phyloP scores from a whole-genome alignment of 1,140 invertebrate species.

The Drosophila watanabei region DNA sequence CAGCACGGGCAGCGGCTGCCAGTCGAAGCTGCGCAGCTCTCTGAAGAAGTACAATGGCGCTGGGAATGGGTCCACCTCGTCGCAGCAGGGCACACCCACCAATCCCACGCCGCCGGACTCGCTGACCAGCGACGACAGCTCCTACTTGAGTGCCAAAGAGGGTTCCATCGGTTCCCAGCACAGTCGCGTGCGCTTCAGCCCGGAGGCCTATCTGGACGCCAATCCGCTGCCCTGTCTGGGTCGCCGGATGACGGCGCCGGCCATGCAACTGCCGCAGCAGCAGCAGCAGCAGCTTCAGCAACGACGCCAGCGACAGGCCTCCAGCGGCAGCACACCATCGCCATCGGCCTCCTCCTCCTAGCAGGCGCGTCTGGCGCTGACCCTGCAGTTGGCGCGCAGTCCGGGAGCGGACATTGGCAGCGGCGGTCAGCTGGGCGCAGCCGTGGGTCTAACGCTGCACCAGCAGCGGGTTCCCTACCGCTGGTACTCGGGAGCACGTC shows the following conservation, averaged over 20 bases:
- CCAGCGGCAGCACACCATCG: constrained; percentile 69
- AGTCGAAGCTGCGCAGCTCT: constrained; percentile 71
- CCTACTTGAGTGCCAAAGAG: constrained; percentile 93
- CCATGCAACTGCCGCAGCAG: constrained; percentile 20
- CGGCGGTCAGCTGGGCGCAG: constrained; percentile 19
- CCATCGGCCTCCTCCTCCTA: constrained; percentile 81
- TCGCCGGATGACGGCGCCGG: constrained; percentile 64
- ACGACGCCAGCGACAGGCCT: constrained; percentile 64
- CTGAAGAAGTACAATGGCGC: constrained; percentile 62
- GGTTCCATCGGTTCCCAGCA: constrained; percentile 88
- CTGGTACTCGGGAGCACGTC: constrained; percentile 82
- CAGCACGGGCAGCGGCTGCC: neutral
- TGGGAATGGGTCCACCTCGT: constrained; percentile 64
- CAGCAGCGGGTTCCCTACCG: constrained; percentile 76
- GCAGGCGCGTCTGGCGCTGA: constrained; percentile 77
- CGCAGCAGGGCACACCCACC: constrained; percentile 89
- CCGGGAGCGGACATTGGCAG: constrained; percentile 71
- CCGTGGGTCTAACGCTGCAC: constrained; percentile 47
- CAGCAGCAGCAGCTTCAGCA: constrained; percentile 52
- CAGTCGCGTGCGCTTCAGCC: constrained; percentile 92
- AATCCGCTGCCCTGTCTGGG: constrained; percentile 53
- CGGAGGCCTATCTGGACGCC: constrained; percentile 88
- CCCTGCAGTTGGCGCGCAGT: constrained; percentile 81
- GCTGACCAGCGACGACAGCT: constrained; percentile 93
- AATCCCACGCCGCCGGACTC: constrained; percentile 94